Evolutionary conservation across 2,797 vertebrate genomes (phyloP), one percentile per base, ranked within the genome.

Genomic region (Neosilurus hyrtlii): DNA sequence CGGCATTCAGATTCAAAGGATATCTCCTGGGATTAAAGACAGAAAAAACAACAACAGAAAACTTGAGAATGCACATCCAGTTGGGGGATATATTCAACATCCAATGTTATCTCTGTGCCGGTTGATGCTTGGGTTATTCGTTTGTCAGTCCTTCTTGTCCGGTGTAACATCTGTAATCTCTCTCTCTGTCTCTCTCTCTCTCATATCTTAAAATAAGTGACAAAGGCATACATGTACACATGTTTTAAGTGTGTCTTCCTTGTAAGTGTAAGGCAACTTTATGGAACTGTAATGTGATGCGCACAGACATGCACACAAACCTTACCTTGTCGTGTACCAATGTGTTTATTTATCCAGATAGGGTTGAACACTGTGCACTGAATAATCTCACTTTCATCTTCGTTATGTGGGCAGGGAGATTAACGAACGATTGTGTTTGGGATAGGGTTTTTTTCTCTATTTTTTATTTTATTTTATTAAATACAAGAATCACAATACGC

Each of bases 341-440:
- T 86, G 81, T 87, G 86, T 87, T 86, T 88, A 88, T 89, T 89
- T 91, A 89, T 88, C 89, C 85, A 87, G 92, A 91, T 89, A 87
- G 89, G 90, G 92, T 94, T 91, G 91, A 92, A 92, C 92, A 94
- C 93, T 95, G 91, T 90, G 93, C 94, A 95, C 93, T 95, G 93
- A 93, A 89, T 89, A 92, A 90, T 88, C 84, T 85, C 91, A 89
- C 91, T 88, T 81, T 88, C 78, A 72, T 92, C 88, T 90, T 91
- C 90, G 88, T 92, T 84, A 24, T 87, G 82, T 87, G 88, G 78
- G 88, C 85, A 80, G 85, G 84, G 86, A 90, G 57, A 78, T 84
- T 80, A 83, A 56, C 61, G 82, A 87, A 90, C 87, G 87, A 86
- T 79, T 82, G 89, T 80, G 84, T 84, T 87, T 88, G 88, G 86